phyloP scores from a whole-genome alignment of 2,888 invertebrate species.

The Gasteruption jaculator region DNA sequence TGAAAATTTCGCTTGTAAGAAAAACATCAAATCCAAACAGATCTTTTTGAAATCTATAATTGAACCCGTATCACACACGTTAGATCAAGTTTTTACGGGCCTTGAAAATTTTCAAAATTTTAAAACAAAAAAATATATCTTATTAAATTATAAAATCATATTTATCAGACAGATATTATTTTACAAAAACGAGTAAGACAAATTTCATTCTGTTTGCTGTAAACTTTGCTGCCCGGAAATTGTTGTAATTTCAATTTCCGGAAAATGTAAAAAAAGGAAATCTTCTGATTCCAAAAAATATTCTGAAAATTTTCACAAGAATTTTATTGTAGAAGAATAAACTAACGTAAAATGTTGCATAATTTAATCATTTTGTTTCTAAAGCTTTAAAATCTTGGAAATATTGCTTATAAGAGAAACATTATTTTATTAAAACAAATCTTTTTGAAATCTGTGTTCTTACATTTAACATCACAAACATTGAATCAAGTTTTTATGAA shows the following conservation, averaged over 20 bases:
- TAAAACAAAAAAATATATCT: constrained; percentile 1
- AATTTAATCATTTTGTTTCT: too few relatives aligned
- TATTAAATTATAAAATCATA: too few relatives aligned
- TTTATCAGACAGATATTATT: too few relatives aligned
- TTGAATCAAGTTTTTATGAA: constrained; percentile 9
- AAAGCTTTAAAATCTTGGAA: too few relatives aligned
- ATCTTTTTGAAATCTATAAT: neutral
- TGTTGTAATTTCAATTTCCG: neutral
- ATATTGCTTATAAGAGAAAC: too few relatives aligned
- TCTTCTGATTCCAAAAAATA: constrained; percentile 7
- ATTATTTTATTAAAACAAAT: too few relatives aligned
- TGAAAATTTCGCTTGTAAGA: neutral
- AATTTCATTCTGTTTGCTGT: too few relatives aligned
- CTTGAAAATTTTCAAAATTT: constrained; percentile 16
- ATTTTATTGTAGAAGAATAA: too few relatives aligned
- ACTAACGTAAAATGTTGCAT: too few relatives aligned
- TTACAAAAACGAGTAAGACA: too few relatives aligned
- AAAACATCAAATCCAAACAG: too few relatives aligned
- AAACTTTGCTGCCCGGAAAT: too few relatives aligned
- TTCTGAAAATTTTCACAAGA: constrained; percentile 1
- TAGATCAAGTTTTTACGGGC: constrained; percentile 9
- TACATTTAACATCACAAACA: neutral
- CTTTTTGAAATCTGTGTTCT: neutral
- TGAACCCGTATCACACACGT: neutral
- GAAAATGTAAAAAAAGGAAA: neutral